Evolutionary conservation across 2,113 vertebrate genomes (phyloP), one percentile per base, ranked within the genome.

Genomic region (Falco punctatus): DNA sequence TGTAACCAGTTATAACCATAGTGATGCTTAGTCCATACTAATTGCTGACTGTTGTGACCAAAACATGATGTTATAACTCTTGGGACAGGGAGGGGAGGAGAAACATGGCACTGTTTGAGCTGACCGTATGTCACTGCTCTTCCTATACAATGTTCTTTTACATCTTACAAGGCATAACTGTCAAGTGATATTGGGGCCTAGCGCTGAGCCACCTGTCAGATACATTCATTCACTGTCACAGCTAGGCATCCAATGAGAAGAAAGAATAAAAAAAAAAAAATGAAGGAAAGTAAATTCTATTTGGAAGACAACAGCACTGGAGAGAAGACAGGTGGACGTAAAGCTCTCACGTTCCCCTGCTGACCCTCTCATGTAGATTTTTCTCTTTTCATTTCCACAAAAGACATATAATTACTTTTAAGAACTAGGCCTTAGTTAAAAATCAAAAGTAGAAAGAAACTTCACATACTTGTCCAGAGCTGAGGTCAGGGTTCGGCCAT

Each of bases 1-100:
- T 92, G 85, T 86, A 96, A 93, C 92, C 74, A 95, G 90, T 90
- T 95, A 66, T 42, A 95, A 90, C 90, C 88, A 59, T 81, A 52
- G 51, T 8, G 32, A 83, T 83, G 32, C 35, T 70, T 88, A 32
- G 64, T 88, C 86, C 88, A 52, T 21, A 32, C 12, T 81, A 90
- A 78, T 59, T 77, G 40, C 64, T 83, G n/a, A 44, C 74, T 73
- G 54, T 90, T 92, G 46, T 26, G 46, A 88, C 42, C 42, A 77
- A 93, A 90, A 77, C 30, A 75, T 13, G 28, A 70, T 33, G n/a
- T 26, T 95, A 46, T 15, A 90, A 80, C 58, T 85, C 92, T 73
- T 52, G 46, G 48, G 71, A 51, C 14, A 83, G 26, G 58, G 19
- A 86, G 10, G 4, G 48, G 5, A 90, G n/a, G 55, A 86, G 79